Evolutionary conservation across 2,113 vertebrate species (phyloP).

Genomic region (Leptobrachium ailaonicum): DNA sequence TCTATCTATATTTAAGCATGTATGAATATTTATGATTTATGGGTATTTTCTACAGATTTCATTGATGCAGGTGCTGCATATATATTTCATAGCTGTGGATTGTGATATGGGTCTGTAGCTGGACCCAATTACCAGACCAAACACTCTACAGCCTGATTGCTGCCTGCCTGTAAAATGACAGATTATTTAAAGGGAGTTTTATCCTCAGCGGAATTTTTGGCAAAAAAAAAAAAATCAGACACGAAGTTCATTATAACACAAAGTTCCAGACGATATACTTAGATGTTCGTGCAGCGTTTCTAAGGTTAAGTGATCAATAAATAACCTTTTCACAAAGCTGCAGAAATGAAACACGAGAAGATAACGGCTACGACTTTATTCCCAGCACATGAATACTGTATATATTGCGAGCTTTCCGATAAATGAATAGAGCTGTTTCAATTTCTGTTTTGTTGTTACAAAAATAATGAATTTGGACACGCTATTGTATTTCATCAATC

Average conservation of each 20-base stretch:
- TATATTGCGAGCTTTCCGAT: conserved; percentile 8
- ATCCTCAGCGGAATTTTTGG: neutral
- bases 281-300: conserved; percentile 15
- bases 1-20: no score
- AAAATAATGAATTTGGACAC: conserved; percentile 41
- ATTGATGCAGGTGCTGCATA: no score
- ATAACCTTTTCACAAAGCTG: conserved; percentile 29
- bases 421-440: conserved; percentile 36
- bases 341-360: conserved; percentile 30
- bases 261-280: conserved; percentile 29
- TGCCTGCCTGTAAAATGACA: neutral
- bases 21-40: no score
- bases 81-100: no score
- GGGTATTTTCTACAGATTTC: no score
- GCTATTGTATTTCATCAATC: conserved; percentile 44
- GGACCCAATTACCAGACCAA: no score
- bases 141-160: no score
- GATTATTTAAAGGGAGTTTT: neutral
- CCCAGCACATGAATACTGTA: conserved; percentile 9
- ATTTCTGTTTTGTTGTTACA: conserved; percentile 31
- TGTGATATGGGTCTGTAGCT: no score
- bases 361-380: conserved; percentile 24
- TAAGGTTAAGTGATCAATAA: conserved; percentile 42
- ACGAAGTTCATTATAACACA: conserved; percentile 25
- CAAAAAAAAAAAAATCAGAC: neutral